A percentile compares a stretch with the other conserved stretches of the same genome.
phyloP scores from a whole-genome alignment of 2,797 vertebrate species.

The Intellagama lesueurii region DNA sequence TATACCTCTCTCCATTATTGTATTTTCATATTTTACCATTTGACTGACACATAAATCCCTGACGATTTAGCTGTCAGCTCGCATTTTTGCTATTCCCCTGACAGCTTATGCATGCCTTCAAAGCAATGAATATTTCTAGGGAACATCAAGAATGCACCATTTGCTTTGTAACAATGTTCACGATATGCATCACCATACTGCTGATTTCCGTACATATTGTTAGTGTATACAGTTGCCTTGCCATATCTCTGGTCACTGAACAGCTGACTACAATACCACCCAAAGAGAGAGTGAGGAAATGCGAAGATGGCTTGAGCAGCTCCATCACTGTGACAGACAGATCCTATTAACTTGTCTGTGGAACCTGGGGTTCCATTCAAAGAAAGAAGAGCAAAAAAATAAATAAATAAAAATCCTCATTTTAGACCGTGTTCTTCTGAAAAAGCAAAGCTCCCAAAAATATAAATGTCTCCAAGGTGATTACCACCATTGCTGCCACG shows the following conservation, averaged over 20 bases:
- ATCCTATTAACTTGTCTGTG: slow-evolving; percentile 16
- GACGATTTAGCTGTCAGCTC: neutral
- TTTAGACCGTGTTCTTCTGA: slow-evolving; percentile 7
- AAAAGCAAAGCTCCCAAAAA: slow-evolving; percentile 31
- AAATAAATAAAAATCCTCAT: neutral
- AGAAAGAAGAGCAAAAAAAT: neutral
- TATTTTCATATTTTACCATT: neutral
- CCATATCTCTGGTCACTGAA: neutral
- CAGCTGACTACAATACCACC: slow-evolving; percentile 1
- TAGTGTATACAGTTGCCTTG: neutral
- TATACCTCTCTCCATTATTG: neutral
- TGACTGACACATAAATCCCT: slow-evolving; percentile 1
- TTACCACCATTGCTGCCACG: slow-evolving; percentile 1
- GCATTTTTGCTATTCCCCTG: neutral
- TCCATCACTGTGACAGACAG: slow-evolving; percentile 20
- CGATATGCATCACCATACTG: neutral
- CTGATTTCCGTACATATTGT: neutral
- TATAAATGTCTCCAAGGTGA: slow-evolving; percentile 3
- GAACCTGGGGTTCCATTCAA: neutral
- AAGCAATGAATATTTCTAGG: neutral
- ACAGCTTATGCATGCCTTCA: neutral
- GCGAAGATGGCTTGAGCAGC: slow-evolving; percentile 11
- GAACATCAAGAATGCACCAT: slow-evolving; percentile 2
- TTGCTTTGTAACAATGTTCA: neutral
- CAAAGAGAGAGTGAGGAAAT: slow-evolving; percentile 2